A percentile compares a stretch with the other conserved stretches of the same genome.
Conservation (phyloP, 2,797 vertebrate species). For the Aratinga solstitialis region DNA sequence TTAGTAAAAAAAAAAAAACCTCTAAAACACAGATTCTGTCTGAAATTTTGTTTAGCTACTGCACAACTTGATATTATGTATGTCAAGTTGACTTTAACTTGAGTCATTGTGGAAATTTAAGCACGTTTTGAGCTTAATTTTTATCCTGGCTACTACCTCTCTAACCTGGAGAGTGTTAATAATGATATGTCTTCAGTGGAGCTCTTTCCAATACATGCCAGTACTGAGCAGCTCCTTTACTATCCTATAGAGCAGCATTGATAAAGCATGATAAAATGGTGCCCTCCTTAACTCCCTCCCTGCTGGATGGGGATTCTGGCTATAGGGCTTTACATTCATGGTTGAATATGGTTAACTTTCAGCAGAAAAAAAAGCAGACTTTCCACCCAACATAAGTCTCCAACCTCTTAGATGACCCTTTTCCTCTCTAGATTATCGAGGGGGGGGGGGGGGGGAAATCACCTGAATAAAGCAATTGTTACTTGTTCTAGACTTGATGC, state of each 20-base stretch:
- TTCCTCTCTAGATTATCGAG: neutral
- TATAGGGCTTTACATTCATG: neutral
- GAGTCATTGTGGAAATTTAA: neutral
- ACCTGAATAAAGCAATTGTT: neutral
- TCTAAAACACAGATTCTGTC: neutral
- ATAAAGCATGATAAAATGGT: neutral
- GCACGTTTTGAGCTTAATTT: neutral
- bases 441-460: neutral
- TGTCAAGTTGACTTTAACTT: neutral
- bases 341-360: neutral
- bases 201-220: neutral
- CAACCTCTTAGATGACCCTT: neutral
- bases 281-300: neutral
- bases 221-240: neutral
- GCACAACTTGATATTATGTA: neutral
- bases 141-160: neutral
- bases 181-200: neutral
- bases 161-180: neutral
- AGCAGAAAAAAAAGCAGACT: neutral
- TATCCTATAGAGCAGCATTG: neutral
- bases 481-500: neutral
- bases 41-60: neutral
- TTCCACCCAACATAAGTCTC: neutral
- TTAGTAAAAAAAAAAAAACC: neutral
- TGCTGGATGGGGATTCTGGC: neutral